Evolutionary conservation across 1,140 invertebrate species (phyloP).

Genomic region (Vanessa atalanta): DNA sequence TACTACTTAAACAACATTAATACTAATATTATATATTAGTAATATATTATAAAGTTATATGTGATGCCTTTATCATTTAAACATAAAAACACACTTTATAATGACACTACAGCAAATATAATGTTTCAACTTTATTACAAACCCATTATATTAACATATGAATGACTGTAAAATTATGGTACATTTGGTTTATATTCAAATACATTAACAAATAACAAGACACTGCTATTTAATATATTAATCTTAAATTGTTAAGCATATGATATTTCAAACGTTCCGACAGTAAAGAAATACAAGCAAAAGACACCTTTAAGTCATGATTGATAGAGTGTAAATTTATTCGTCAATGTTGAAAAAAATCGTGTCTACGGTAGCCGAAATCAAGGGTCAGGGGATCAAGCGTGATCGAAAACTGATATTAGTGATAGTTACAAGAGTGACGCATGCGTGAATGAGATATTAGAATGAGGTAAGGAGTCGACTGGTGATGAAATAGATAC

Average conservation of each 20-base stretch:
- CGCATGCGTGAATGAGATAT: conserved; percentile 78
- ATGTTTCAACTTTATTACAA: conserved; percentile 34
- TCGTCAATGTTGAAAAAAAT: conserved; percentile 48
- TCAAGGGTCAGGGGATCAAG: conserved; percentile 75
- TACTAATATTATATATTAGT: neutral
- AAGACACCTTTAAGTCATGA: conserved; percentile 41
- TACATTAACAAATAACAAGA: conserved; percentile 45
- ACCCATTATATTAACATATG: conserved; percentile 29
- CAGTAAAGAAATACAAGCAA: conserved; percentile 24
- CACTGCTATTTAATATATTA: conserved; percentile 64
- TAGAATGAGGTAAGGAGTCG: conserved; percentile 39
- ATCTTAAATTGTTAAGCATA: conserved; percentile 72
- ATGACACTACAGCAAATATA: conserved; percentile 16
- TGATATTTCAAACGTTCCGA: conserved; percentile 61
- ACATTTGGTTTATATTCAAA: conserved; percentile 52
- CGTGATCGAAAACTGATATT: conserved; percentile 79
- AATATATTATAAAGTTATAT: neutral
- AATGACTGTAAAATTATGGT: conserved; percentile 33
- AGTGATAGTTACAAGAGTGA: conserved; percentile 72
- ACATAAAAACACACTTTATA: conserved; percentile 17
- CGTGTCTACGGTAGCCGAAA: conserved; percentile 77
- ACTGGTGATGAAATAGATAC: conserved; percentile 41
- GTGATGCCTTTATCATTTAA: neutral
- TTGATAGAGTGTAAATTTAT: conserved; percentile 37
- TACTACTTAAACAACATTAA: neutral